These are phyloP conservation scores for Ellobium chinense DNA, from an alignment of 2,888 invertebrate species.

Conservation along the genomic window DNA sequence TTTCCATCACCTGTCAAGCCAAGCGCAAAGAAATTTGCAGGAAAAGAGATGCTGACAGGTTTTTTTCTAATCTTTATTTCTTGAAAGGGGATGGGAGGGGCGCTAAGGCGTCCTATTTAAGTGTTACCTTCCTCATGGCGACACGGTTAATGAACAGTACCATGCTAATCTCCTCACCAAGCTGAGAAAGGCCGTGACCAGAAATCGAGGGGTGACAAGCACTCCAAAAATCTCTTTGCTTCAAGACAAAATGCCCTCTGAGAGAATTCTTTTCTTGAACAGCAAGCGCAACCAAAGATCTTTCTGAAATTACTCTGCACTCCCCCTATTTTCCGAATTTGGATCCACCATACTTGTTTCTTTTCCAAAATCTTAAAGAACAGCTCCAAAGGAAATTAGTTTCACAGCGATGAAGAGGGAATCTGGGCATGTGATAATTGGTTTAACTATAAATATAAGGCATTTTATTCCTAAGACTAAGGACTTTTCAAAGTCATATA, in stretches of 20 bases:
- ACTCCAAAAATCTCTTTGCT: neutral
- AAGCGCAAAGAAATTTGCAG: neutral
- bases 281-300: conserved; percentile 9
- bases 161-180: neutral
- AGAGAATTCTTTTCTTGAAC: neutral
- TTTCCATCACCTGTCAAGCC: conserved; percentile 24
- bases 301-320: neutral
- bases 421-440: neutral
- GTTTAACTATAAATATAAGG: neutral
- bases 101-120: neutral
- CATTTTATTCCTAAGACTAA: neutral
- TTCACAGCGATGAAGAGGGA: neutral
- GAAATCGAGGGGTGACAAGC: neutral
- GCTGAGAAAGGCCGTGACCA: conserved; percentile 2
- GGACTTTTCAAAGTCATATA: neutral
- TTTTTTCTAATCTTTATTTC: too few species aligned
- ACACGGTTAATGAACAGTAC: neutral
- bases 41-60: neutral
- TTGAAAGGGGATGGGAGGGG: too few species aligned
- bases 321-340: neutral
- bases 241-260: neutral
- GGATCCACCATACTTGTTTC: neutral
- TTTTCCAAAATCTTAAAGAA: neutral
- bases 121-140: neutral
- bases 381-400: neutral